Conservation (phyloP, 2,797 vertebrate genomes). For the Sebastolobus alascanus region DNA sequence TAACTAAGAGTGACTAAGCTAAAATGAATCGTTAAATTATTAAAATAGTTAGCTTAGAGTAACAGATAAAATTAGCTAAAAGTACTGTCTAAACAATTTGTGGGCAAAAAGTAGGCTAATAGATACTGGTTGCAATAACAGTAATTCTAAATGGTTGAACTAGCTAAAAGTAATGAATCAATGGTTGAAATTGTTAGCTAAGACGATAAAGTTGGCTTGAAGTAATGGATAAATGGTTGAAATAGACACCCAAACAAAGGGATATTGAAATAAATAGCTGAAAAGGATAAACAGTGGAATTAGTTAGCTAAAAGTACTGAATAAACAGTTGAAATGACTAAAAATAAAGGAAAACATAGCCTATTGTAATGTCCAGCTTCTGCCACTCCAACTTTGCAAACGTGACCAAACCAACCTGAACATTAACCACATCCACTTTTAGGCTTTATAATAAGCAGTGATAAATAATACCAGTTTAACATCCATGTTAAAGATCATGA, state of each 20-base stretch:
- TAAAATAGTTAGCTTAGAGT: not conserved
- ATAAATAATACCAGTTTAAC: not conserved
- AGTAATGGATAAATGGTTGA: not conserved
- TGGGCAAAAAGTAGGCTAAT: not conserved
- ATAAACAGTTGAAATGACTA: fast-evolving
- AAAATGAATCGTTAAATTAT: fast-evolving
- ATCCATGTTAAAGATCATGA: not conserved
- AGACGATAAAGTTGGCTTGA: not conserved
- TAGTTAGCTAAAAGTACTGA: not conserved
- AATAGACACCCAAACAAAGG: not conserved
- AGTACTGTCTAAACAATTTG: not conserved
- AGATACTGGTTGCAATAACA: not conserved
- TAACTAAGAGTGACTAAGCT: not conserved
- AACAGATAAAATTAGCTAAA: not conserved
- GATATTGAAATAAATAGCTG: not conserved
- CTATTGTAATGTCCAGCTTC: not conserved
- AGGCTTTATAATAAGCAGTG: not conserved
- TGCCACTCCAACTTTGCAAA: not conserved
- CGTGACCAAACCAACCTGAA: not conserved
- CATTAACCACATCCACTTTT: not conserved
- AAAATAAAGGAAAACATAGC: too few species aligned
- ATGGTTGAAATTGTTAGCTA: not conserved
- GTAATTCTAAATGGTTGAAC: not conserved
- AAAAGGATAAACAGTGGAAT: not conserved
- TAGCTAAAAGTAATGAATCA: not conserved